Percentiles rank a stretch among this genome's conserved stretches.
Evolutionary conservation across 2,797 vertebrate genomes (phyloP).

Genomic region (Calcarius lapponicus): DNA sequence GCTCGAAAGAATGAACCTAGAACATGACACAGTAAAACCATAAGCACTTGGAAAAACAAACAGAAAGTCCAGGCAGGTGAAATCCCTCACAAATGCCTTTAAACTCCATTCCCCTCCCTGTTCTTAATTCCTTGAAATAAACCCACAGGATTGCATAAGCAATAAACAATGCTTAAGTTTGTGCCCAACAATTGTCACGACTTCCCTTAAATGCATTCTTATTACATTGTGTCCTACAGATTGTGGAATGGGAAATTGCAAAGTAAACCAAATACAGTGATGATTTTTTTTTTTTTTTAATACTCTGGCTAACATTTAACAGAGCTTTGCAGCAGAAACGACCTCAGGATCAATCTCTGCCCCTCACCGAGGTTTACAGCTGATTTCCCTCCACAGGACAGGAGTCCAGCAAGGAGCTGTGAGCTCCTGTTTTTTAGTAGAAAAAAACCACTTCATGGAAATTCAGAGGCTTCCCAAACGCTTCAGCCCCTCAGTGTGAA

Average conservation of each 20-base stretch:
- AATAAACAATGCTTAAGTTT: neutral
- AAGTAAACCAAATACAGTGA: neutral
- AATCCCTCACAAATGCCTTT: neutral
- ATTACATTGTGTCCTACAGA: neutral
- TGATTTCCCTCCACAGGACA: neutral
- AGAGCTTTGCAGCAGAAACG: neutral
- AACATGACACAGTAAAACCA: neutral
- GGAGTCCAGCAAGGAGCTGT: neutral
- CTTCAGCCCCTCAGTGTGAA: neutral
- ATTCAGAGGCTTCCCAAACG: neutral
- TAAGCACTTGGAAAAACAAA: neutral
- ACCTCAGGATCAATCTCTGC: neutral
- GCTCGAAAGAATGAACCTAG: neutral
- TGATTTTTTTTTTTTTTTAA: neutral
- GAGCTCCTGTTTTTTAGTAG: neutral
- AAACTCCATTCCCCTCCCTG: rapidly evolving
- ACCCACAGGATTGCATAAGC: neutral
- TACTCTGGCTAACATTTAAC: neutral
- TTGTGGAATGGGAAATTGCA: neutral
- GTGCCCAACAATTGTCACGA: neutral
- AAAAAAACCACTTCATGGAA: neutral
- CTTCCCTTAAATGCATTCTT: neutral
- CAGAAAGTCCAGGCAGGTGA: neutral
- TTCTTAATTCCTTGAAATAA: slow-evolving; percentile 20
- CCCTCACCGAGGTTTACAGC: neutral